Base-by-base conservation (phyloP, 2,113 vertebrate species). In the Parus major region DNA sequence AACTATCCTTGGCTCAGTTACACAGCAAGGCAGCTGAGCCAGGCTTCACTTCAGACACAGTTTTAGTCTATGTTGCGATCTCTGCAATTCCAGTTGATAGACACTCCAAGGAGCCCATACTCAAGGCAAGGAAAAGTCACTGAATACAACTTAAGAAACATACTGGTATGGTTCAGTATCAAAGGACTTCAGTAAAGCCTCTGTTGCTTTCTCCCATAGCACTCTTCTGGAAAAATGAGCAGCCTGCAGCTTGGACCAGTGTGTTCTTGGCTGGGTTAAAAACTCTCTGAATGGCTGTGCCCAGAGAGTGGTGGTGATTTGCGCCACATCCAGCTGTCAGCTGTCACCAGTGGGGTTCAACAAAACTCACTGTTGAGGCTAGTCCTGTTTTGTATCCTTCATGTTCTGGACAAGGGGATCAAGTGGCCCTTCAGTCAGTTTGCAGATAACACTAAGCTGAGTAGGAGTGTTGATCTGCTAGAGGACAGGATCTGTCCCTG, bases 381-480 rank as follows among this genome's bases (percentile, higher is more conserved):
- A 39, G 28, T 49, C 18, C 44, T 44, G 18, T 11, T 88, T n/a
- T 46, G 13, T 6, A 24, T 7, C 18, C 44, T 52, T 44, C 20
- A 7, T n/a, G 9, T 25, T 88, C 16, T 19, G 46, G 15, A 52
- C 1, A 11, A 53, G 12, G 15, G 4, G 20, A 53, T 46, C 33
- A 46, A 82, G 46, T 20, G 23, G 10, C 18, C 13, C 19, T 57
- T 42, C 28, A 24, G 19, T 25, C 46, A 53, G 16, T 60, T 22
- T 73, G 23, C 15, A 29, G 27, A n/a, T 25, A 11, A 46, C n/a
- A 12, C 46, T 18, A 3, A 2, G 0, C 2, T 52, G 33, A 5
- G 12, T 52, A 24, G 24, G 20, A 68, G 3, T 14, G 24, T 31
- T 47, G 53, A 41, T 17, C 28, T 53, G 13, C 33, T 53, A n/a